phyloP scores from a whole-genome alignment of 2,797 vertebrate genomes.

The Helostoma temminkii region DNA sequence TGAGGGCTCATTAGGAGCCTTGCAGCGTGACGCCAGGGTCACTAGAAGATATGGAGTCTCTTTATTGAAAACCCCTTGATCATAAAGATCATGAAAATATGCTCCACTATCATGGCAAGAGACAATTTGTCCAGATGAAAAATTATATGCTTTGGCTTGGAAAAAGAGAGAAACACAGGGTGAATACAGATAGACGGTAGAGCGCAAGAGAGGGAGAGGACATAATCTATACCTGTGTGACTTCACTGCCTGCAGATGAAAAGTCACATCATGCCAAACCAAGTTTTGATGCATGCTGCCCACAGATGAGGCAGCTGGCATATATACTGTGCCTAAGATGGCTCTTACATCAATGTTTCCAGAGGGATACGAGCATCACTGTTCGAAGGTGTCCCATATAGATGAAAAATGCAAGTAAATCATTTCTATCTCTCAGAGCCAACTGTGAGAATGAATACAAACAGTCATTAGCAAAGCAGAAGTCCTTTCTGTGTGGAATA shows the following conservation, averaged over 20 bases:
- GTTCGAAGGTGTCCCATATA: conserved; percentile 52
- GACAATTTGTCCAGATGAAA: conserved; percentile 70
- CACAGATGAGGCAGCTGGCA: conserved; percentile 67
- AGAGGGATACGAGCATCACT: conserved; percentile 50
- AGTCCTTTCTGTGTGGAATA: conserved; percentile 23
- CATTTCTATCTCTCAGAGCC: conserved; percentile 42
- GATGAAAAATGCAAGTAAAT: conserved; percentile 62
- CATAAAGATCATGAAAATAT: conserved; percentile 68
- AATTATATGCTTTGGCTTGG: conserved; percentile 56
- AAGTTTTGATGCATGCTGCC: conserved; percentile 70
- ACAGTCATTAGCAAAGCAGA: conserved; percentile 50
- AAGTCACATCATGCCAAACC: conserved; percentile 66
- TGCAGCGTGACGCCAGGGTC: conserved; percentile 61
- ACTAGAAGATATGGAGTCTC: conserved; percentile 58
- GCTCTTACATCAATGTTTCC: conserved; percentile 61
- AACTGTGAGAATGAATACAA: conserved; percentile 54
- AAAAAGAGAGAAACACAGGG: conserved; percentile 42
- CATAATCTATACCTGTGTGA: conserved; percentile 66
- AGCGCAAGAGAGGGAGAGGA: conserved; percentile 40
- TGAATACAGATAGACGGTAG: conserved; percentile 35
- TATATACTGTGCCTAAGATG: conserved; percentile 63
- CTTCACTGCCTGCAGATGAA: conserved; percentile 69
- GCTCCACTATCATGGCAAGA: conserved; percentile 52
- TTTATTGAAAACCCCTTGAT: conserved; percentile 74
- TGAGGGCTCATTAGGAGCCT: conserved; percentile 74